phyloP scores from a whole-genome alignment of 2,113 vertebrate species.

The Pseudolaguvia tuberculata region DNA sequence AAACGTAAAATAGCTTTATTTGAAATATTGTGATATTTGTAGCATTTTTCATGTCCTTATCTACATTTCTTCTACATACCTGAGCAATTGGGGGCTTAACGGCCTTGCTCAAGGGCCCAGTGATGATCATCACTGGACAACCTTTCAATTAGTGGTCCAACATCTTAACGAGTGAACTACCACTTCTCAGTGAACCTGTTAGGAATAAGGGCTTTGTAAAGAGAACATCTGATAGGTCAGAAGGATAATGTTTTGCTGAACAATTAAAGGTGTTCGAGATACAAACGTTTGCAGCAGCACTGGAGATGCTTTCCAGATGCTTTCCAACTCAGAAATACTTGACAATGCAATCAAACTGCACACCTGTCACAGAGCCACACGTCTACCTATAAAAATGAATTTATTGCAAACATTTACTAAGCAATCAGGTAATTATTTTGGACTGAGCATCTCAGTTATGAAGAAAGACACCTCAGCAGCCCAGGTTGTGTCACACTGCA shows the following conservation, averaged over 20 bases:
- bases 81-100: too few species aligned
- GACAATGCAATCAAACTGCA: neutral
- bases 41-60: too few species aligned
- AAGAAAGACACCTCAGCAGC: constrained; percentile 10
- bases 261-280: constrained; percentile 15
- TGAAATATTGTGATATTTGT: too few species aligned
- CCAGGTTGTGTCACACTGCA: neutral
- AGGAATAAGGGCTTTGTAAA: neutral
- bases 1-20: too few species aligned
- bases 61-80: too few species aligned
- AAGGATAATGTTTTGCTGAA: constrained; percentile 38
- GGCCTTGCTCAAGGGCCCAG: too few species aligned
- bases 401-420: neutral
- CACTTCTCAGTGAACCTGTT: too few species aligned
- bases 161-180: too few species aligned
- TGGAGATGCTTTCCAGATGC: constrained; percentile 5
- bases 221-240: neutral
- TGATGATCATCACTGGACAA: too few species aligned
- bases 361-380: neutral
- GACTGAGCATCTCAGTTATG: constrained; percentile 10
- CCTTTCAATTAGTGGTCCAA: too few species aligned
- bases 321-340: too few species aligned
- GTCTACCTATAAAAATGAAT: neutral
- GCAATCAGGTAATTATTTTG: neutral
- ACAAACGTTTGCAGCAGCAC: neutral